Base-by-base conservation (phyloP, 2,888 invertebrate genomes). In the Eristalinus aeneus region DNA sequence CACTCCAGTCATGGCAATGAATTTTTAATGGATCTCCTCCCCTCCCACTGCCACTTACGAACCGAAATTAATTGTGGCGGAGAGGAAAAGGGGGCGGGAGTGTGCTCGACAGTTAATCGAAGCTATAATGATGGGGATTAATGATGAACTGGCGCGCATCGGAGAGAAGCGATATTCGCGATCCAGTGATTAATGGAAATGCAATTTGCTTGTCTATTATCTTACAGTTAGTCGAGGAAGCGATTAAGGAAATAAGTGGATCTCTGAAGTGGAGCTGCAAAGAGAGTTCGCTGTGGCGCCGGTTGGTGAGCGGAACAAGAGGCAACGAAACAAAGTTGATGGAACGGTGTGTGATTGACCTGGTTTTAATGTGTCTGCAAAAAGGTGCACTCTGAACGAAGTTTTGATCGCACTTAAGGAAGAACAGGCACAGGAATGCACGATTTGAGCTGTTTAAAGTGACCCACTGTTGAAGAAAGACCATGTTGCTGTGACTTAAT, bases 181-280 rank as follows among this genome's bases (percentile, higher is more conserved):
- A 75, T 67, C 34, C 34, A 63, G 67, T 85, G 84, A 80, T 80
- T 71, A 60, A 80, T 85, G 75, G 63, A 71, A 74, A 79, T 65
- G 69, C 58, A 75, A 80, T 80, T 61, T 78, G 31, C 56, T 32
- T 39, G 71, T 64, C 34, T 60, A 53, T 74, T 60, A 68, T 53
- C 32, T 36, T 46, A 69, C 56, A 58, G 16, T 10, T 36, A 39
- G 60, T 31, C 23, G 68, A 11, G 34, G 74, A 74, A 65, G 68
- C 77, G 63, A 81, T 61, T 65, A 63, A 36, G 27, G 5, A 16
- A 56, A 61, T 64, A 46, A 58, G 58, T 74, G 54, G 39, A 64
- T 64, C 64, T 56, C 32, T 31, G 69, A 27, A 27, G 32, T 58
- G 75, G 58, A 60, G 71, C 32, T 58, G 80, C 36, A 56, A 61